phyloP scores from a whole-genome alignment of 1,140 invertebrate species.

The Apocrypta bakeri region DNA sequence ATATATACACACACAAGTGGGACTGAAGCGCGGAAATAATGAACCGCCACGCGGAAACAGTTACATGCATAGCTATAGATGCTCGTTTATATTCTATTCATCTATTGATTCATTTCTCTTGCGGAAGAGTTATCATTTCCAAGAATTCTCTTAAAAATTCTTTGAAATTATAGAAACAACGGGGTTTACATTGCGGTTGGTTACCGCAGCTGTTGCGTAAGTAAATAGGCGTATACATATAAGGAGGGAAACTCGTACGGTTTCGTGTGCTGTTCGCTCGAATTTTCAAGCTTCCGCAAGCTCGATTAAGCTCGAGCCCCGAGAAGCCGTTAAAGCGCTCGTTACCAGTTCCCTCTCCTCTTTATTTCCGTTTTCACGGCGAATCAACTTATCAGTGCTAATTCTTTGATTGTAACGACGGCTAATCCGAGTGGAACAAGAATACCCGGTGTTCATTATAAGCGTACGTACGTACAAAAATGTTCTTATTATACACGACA shows the following conservation, averaged over 20 bases:
- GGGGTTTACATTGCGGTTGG: background rate
- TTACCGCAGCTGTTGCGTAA: background rate
- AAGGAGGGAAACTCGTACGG: background rate
- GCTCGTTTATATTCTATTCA: background rate
- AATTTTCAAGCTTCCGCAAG: background rate
- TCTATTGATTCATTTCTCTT: background rate
- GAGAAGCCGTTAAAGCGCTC: conserved; percentile 4
- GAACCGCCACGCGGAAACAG: background rate
- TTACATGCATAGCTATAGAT: background rate
- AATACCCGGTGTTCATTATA: no score
- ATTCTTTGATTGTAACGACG: conserved; percentile 7
- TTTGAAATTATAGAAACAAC: no score
- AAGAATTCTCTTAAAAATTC: no score
- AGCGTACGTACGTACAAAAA: no score
- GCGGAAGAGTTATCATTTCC: no score
- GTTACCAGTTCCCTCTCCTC: background rate
- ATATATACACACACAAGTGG: background rate
- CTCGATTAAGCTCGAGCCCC: conserved; percentile 15
- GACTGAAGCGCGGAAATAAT: background rate
- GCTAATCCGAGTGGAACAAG: background rate
- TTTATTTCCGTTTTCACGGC: background rate
- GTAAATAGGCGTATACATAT: background rate
- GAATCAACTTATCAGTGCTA: background rate
- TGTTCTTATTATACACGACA: no score
- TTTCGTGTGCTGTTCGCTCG: background rate